Evolutionary conservation across 2,888 invertebrate genomes (phyloP).

Genomic region (Euspilapteryx auroguttella): DNA sequence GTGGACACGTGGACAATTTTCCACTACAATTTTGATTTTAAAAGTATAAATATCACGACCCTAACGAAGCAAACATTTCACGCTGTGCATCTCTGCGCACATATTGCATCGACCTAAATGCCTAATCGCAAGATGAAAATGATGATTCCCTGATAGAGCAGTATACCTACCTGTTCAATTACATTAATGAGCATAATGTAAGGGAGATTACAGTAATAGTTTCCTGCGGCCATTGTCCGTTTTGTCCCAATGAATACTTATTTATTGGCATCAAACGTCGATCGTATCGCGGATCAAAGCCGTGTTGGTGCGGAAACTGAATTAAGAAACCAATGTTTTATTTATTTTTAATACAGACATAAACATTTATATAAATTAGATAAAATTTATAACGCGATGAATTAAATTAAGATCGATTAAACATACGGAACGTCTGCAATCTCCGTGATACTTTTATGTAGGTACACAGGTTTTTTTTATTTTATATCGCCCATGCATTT

Average conservation of each 20-base stretch:
- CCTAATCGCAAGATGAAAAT: slow-evolving; percentile 46
- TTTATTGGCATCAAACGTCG: slow-evolving; percentile 18
- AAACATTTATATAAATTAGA: no score
- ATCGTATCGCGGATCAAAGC: slow-evolving; percentile 27
- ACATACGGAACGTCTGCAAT: no score
- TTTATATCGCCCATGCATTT: no score
- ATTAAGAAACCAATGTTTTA: not conserved
- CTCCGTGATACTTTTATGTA: no score
- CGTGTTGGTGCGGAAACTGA: slow-evolving; percentile 12
- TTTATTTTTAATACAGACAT: no score
- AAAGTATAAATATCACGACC: no score
- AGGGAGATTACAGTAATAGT: slow-evolving; percentile 38
- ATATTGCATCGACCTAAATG: slow-evolving; percentile 38
- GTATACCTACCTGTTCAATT: slow-evolving; percentile 26
- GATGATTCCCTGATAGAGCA: slow-evolving; percentile 20
- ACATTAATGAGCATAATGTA: slow-evolving; percentile 35
- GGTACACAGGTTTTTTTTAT: no score
- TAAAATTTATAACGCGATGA: no score
- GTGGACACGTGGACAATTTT: no score
- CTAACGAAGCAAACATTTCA: no score
- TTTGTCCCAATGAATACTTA: slow-evolving; percentile 27
- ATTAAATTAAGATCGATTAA: no score
- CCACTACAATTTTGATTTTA: no score
- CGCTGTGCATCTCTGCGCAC: slow-evolving; percentile 17
- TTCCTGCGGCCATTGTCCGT: slow-evolving; percentile 37